Base-by-base conservation (phyloP, 2,888 invertebrate species). In the Venusia cambrica region DNA sequence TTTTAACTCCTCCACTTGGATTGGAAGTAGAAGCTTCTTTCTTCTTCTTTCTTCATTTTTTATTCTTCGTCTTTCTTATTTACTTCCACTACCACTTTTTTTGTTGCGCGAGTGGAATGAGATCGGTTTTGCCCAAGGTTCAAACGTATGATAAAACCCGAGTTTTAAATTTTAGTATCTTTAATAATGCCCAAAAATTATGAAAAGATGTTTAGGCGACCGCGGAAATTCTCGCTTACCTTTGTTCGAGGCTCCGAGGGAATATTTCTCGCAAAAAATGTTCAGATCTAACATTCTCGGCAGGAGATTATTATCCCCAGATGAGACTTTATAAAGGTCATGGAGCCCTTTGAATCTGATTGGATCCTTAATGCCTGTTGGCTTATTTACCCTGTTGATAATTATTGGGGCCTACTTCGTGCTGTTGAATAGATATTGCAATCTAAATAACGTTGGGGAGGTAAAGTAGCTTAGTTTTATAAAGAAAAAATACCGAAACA, bases 141-240 rank as follows among this genome's bases (percentile, higher is more conserved):
- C n/a, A n/a, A n/a, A n/a, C n/a, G n/a, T n/a, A n/a, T n/a, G n/a
- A n/a, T n/a, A n/a, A n/a, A n/a, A n/a, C n/a, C n/a, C n/a, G n/a
- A n/a, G n/a, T n/a, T n/a, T n/a, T n/a, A n/a, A n/a, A n/a, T n/a
- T n/a, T n/a, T n/a, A n/a, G n/a, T n/a, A n/a, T n/a, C n/a, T n/a
- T n/a, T 34, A 40, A 34, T 49, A 37, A 40, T 47, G 21, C 25
- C 30, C 29, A 7, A 10, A 31, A 46, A 38, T 48, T 44, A 51
- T 43, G 37, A 42, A 38, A 35, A 36, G 17, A 46, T 32, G 43
- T 38, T 34, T 37, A 41, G 34, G 36, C 25, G 38, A 32, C 42
- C 42, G 30, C 39, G 18, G 25, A 39, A 43, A 39, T 43, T 44
- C 34, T 25, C 33, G 34, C 30, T 22, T 14, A 21, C 27, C 34